These are phyloP conservation scores for Cebidichthys violaceus DNA, from an alignment of 2,113 vertebrate genomes.

Conservation along the genomic window DNA sequence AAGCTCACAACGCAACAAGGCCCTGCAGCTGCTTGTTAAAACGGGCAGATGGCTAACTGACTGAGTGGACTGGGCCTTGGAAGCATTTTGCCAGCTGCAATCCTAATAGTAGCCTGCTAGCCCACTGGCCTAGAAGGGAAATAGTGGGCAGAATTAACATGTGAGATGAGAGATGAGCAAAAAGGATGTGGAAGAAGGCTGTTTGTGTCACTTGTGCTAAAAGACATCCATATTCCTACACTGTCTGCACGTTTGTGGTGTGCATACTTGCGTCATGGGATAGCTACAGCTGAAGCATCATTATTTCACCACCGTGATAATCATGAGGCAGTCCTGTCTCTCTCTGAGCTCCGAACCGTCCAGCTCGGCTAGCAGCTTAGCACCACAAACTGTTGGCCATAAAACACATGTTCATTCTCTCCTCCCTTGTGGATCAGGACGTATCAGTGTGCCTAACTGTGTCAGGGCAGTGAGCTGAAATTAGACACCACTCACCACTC, in stretches of 20 bases:
- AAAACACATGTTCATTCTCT: conserved; percentile 72
- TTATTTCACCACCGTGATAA: conserved; percentile 6
- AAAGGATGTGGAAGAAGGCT: background rate
- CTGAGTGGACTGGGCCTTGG: conserved; percentile 66
- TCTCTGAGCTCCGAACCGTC: conserved; percentile 23
- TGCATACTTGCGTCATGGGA: background rate
- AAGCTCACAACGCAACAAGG: conserved; percentile 13
- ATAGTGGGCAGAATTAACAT: conserved; percentile 50
- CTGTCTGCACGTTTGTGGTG: background rate
- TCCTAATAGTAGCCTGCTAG: conserved; percentile 69
- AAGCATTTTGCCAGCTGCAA: conserved; percentile 66
- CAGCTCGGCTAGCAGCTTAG: conserved; percentile 65
- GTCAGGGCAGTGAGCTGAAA: conserved; percentile 57
- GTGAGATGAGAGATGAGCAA: conserved; percentile 30
- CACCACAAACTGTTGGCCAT: conserved; percentile 68
- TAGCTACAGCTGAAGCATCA: conserved; percentile 21
- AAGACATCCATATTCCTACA: conserved; percentile 1
- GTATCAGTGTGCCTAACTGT: conserved; percentile 69
- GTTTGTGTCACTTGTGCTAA: background rate
- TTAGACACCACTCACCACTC: conserved; percentile 58
- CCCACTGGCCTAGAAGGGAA: conserved; percentile 59
- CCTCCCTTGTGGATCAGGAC: conserved; percentile 64
- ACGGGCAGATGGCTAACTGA: conserved; percentile 78
- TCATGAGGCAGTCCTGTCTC: background rate
- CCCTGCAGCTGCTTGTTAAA: conserved; percentile 75